These are phyloP conservation scores for Pyralis farinalis DNA, from an alignment of 2,888 invertebrate genomes.

Conservation along the genomic window DNA sequence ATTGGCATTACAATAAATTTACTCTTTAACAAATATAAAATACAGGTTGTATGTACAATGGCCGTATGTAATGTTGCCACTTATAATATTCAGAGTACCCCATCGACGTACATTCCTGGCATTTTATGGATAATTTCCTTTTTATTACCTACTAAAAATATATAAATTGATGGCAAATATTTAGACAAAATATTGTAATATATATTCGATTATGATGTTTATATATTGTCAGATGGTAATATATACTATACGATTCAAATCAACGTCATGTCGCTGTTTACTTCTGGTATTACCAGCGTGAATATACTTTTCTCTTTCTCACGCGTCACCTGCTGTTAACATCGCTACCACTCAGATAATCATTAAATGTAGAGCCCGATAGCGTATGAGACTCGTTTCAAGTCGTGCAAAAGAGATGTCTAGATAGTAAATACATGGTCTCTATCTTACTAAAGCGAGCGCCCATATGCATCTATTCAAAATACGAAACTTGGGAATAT, in stretches of 20 bases:
- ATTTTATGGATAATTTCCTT: too few species aligned
- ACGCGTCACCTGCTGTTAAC: neutral
- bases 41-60: neutral
- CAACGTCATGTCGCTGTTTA: too few species aligned
- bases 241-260: too few species aligned
- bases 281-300: too few species aligned
- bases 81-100: conserved; percentile 4
- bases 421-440: neutral
- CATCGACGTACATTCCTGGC: too few species aligned
- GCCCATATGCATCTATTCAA: neutral
- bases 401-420: neutral
- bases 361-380: conserved; percentile 13
- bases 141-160: too few species aligned
- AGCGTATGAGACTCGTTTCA: too few species aligned
- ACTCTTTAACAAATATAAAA: neutral
- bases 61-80: conserved; percentile 20
- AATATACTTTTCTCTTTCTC: conserved; percentile 1
- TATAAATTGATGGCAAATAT: too few species aligned
- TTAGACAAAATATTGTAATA: too few species aligned
- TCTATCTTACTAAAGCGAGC: neutral
- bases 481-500: neutral
- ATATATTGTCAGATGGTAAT: too few species aligned
- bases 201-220: too few species aligned
- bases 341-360: conserved; percentile 18
- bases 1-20: neutral